Base-by-base conservation (phyloP, 1,140 invertebrate genomes). In the Caenorhabditis remanei region DNA sequence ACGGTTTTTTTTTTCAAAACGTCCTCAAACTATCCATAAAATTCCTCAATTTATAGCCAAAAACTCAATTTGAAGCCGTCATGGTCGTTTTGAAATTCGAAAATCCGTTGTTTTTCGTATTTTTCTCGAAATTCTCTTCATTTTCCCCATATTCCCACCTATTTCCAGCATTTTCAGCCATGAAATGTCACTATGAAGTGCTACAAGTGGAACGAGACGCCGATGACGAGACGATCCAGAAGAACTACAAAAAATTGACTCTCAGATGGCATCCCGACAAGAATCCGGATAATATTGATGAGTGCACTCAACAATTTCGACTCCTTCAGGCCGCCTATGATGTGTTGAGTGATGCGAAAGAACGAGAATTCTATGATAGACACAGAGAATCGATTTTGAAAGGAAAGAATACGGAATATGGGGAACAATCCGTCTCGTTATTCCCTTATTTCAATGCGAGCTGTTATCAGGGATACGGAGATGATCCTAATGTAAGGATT, bases 251-350 rank as follows among this genome's bases (percentile, higher is more conserved):
- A 40, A 97, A 96, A 93, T 92, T 97, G 75, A 97, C 97, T 0
- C 92, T 97, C 46, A 95, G 95, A 93, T 96, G 95, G 95, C 96
- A 97, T 94, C 96, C 96, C 94, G 97, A 99, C 93, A 99, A 99
- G 94, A 99, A 99, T 94, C 95, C 95, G 14, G 95, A 96, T 63
- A 95, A 95, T 91, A 90, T 94, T 8, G 95, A 96, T 55, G 95
- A 96, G 92, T 96, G 96, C 0, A 98, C 97, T 91, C 95, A 96
- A 93, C 95, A 96, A 89, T 99, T 99, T 94, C 96, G 97, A 90
- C 90, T 96, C 4, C 95, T 99, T 11, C 97, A 99, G 93, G 96
- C 97, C 93, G 97, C 98, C 0, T 99, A 98, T 93, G 97, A 98
- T 92, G 96, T 98, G 9, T 94, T 99, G 0, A 96, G 95, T 86